Conservation (phyloP, 2,797 vertebrate genomes). For the Staurois parvus region DNA sequence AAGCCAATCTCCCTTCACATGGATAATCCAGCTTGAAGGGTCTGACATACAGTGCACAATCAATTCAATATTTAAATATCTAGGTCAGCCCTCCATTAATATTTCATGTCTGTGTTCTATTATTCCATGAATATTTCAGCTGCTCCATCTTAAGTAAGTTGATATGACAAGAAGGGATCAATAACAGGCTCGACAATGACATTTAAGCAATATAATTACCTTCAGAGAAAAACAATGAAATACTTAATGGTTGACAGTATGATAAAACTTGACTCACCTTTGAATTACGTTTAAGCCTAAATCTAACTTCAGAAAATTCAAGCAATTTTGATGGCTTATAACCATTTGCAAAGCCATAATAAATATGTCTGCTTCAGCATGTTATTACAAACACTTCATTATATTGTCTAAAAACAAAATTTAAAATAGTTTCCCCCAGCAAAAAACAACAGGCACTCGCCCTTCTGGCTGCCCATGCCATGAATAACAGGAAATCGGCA, state of each 20-base stretch:
- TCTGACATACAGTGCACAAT: background rate
- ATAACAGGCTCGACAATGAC: slow-evolving; percentile 18
- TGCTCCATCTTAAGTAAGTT: slow-evolving; percentile 29
- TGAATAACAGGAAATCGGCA: too few species aligned
- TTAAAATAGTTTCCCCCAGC: too few species aligned
- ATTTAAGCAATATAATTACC: slow-evolving; percentile 41
- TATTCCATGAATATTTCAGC: slow-evolving; percentile 58
- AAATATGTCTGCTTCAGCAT: too few species aligned
- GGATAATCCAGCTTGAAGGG: slow-evolving; percentile 20
- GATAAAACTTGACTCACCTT: background rate
- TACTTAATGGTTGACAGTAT: background rate
- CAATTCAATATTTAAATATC: slow-evolving; percentile 43
- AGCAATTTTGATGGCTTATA: background rate
- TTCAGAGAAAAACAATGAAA: slow-evolving; percentile 9
- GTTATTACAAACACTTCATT: too few species aligned
- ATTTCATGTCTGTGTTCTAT: slow-evolving; percentile 46
- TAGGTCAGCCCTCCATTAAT: slow-evolving; percentile 56
- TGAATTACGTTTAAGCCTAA: background rate
- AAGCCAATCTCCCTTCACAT: slow-evolving; percentile 4
- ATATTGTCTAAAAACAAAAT: too few species aligned
- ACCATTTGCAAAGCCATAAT: background rate
- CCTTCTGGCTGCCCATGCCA: too few species aligned
- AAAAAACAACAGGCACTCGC: too few species aligned
- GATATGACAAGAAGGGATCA: slow-evolving; percentile 47
- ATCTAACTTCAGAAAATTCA: background rate